Evolutionary conservation across 2,797 vertebrate species (phyloP).

Genomic region (Passerculus sandwichensis): DNA sequence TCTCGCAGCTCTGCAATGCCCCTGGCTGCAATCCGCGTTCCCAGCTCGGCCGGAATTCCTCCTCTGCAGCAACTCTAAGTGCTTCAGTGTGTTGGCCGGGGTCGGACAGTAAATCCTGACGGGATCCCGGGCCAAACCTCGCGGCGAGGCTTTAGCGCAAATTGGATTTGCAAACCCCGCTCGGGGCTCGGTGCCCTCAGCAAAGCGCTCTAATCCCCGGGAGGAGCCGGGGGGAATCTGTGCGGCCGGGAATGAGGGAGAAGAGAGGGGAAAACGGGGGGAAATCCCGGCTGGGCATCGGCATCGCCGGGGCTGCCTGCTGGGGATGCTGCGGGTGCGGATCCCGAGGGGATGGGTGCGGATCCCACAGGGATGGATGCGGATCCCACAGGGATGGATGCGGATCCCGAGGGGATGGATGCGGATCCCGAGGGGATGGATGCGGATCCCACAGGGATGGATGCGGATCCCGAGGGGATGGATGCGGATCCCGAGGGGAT

Average conservation of each 20-base stretch:
- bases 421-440: too few relatives aligned
- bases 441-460: too few relatives aligned
- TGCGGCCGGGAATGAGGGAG: not conserved
- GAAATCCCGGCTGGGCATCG: not conserved
- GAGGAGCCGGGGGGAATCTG: not conserved
- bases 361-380: too few relatives aligned
- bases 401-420: too few relatives aligned
- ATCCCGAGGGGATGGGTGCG: too few relatives aligned
- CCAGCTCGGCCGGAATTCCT: not conserved
- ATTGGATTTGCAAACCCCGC: conserved; percentile 56
- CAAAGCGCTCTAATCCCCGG: not conserved
- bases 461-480: not conserved
- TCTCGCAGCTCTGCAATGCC: not conserved
- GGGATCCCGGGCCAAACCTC: conserved; percentile 36
- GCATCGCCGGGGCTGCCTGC: too few relatives aligned
- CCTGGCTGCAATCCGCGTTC: not conserved
- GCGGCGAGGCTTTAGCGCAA: conserved; percentile 14
- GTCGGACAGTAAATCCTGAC: not conserved
- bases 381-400: too few relatives aligned
- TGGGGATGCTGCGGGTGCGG: not conserved
- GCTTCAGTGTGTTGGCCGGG: conserved; percentile 11
- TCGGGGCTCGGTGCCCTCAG: not conserved
- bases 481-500: too few relatives aligned
- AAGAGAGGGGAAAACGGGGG: fast-evolving
- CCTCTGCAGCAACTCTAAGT: not conserved